Conservation (phyloP, 2,888 invertebrate species). For the Himalopsyche anomala region DNA sequence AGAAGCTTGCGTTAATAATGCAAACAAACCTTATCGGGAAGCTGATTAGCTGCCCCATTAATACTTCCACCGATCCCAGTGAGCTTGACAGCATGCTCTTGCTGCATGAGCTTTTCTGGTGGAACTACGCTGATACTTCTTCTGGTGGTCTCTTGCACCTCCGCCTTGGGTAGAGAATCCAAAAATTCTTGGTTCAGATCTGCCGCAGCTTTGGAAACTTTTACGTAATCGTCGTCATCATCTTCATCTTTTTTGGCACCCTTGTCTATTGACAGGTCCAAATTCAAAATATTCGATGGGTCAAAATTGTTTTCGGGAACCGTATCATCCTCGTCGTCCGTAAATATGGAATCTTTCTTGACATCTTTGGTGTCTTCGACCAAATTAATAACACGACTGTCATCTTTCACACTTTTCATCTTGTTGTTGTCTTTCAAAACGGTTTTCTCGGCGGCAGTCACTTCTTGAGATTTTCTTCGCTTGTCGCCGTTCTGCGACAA, state of each 20-base stretch:
- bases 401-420: conserved; percentile 19
- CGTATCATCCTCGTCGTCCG: conserved; percentile 53
- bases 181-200: conserved; percentile 74
- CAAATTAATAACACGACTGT: conserved; percentile 46
- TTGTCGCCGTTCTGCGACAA: conserved; percentile 54
- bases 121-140: conserved; percentile 69
- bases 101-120: conserved; percentile 68
- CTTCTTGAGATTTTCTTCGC: conserved; percentile 44
- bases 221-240: conserved; percentile 67
- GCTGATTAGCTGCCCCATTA: conserved; percentile 39
- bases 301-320: conserved; percentile 60
- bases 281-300: conserved; percentile 64
- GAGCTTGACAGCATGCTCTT: neutral
- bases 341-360: conserved; percentile 29
- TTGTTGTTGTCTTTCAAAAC: conserved; percentile 50
- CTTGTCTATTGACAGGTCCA: conserved; percentile 66
- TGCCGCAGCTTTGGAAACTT: conserved; percentile 70
- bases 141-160: conserved; percentile 33
- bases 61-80: neutral
- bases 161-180: conserved; percentile 70
- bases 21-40: conserved; percentile 38
- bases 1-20: neutral
- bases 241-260: conserved; percentile 69
- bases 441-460: conserved; percentile 45
- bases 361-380: conserved; percentile 44